phyloP scores from a whole-genome alignment of 2,797 vertebrate genomes.

The Rallus crepitans region DNA sequence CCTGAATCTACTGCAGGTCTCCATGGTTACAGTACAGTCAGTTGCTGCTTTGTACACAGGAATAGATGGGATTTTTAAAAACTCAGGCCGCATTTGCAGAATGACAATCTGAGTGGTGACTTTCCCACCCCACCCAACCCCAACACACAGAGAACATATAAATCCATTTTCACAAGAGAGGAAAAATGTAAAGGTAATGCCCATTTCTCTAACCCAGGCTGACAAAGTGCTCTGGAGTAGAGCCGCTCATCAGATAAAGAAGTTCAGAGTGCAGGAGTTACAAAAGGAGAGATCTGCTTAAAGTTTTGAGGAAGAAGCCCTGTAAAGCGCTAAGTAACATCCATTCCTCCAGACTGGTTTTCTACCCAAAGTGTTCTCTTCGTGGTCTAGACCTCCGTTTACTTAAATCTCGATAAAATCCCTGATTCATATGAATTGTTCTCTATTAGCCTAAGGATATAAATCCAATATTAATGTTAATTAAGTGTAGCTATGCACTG shows the following conservation, averaged over 20 bases:
- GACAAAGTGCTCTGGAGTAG: conserved; percentile 7
- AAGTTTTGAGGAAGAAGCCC: conserved; percentile 33
- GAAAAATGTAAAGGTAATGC: conserved; percentile 3
- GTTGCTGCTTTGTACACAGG: conserved; percentile 33
- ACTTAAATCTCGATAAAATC: background rate
- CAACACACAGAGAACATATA: conserved; percentile 11
- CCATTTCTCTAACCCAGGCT: background rate
- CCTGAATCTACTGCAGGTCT: conserved; percentile 51
- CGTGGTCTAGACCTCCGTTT: background rate
- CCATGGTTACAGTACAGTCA: conserved; percentile 76
- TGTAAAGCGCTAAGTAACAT: background rate
- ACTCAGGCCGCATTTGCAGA: conserved; percentile 39
- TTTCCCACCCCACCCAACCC: background rate
- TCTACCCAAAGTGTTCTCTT: background rate
- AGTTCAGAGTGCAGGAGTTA: conserved; percentile 28
- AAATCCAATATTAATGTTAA: background rate
- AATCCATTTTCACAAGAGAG: conserved; percentile 25
- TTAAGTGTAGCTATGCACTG: background rate
- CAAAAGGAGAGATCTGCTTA: background rate
- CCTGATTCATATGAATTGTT: background rate
- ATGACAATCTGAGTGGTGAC: conserved; percentile 13
- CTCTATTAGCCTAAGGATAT: background rate
- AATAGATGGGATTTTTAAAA: conserved; percentile 50
- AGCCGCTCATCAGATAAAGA: conserved; percentile 26
- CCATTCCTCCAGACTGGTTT: background rate